These are phyloP conservation scores for Chaenodraco wilsoni DNA, from an alignment of 2,797 vertebrate genomes.

Conservation along the genomic window DNA sequence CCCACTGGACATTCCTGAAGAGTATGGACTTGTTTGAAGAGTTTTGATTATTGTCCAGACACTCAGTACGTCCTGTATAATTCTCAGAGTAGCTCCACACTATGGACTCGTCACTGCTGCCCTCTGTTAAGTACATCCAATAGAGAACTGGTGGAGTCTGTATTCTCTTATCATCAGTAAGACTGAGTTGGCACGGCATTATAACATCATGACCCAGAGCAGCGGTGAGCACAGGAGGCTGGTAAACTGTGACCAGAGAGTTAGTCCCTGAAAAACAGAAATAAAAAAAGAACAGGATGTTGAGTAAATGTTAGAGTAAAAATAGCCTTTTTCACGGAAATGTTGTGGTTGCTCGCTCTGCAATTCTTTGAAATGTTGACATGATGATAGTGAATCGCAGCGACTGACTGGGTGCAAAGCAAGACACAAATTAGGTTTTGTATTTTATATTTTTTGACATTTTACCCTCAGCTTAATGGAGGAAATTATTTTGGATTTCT, in stretches of 20 bases:
- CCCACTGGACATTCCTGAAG: conserved; percentile 60
- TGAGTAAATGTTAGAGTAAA: background rate
- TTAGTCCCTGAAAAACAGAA: conserved; percentile 37
- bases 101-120: fast-evolving
- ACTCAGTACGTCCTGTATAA: conserved; percentile 30
- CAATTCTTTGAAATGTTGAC: background rate
- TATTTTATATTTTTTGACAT: background rate
- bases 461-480: background rate
- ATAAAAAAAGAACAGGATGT: background rate
- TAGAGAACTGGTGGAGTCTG: conserved; percentile 37
- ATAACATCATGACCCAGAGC: conserved; percentile 32
- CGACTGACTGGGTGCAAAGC: background rate
- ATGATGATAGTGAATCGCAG: background rate
- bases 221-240: conserved; percentile 52
- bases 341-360: background rate
- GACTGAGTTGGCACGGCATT: conserved; percentile 54
- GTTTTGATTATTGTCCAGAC: background rate
- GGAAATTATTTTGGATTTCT: background rate
- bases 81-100: background rate
- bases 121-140: conserved; percentile 21
- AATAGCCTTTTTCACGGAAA: background rate
- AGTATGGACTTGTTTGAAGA: conserved; percentile 55
- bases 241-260: conserved; percentile 43
- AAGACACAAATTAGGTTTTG: background rate
- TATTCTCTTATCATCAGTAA: conserved; percentile 35